Conservation (phyloP, 2,113 vertebrate species). For the Lepidiolamprologus cunningtoni region DNA sequence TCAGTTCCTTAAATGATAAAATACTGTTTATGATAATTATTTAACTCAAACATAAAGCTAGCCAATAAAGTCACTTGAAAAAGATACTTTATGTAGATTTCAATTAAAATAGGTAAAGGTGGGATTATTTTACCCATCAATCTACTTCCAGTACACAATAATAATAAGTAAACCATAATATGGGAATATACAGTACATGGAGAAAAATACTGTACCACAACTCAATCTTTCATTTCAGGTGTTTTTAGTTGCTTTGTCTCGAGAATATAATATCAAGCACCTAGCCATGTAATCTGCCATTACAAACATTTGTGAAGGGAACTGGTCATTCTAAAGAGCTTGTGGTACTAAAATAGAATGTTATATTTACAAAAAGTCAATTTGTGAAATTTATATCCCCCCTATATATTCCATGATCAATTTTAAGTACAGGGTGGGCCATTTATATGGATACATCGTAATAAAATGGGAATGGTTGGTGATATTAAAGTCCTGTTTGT, state of each 20-base stretch:
- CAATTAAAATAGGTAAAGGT: not conserved
- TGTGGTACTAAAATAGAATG: not conserved
- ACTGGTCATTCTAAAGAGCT: not conserved
- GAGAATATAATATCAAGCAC: not conserved
- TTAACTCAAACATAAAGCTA: not conserved
- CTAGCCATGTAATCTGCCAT: not conserved
- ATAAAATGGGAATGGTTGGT: not conserved
- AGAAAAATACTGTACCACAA: not conserved
- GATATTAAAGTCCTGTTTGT: not conserved
- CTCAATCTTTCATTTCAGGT: not conserved
- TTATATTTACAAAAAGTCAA: not conserved
- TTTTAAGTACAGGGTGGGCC: not conserved
- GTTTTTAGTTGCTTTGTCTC: not conserved
- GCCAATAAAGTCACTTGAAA: not conserved
- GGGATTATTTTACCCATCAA: not conserved
- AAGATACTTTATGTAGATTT: not conserved
- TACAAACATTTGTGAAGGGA: not conserved
- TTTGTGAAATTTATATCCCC: not conserved
- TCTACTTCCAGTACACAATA: not conserved
- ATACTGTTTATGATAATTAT: not conserved
- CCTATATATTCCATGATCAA: not conserved
- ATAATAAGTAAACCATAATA: not conserved
- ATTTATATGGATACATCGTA: rapidly evolving
- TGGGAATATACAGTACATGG: not conserved
- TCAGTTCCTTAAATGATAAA: not conserved